Conservation (phyloP, 2,888 invertebrate genomes). For the Melieria omissa region DNA sequence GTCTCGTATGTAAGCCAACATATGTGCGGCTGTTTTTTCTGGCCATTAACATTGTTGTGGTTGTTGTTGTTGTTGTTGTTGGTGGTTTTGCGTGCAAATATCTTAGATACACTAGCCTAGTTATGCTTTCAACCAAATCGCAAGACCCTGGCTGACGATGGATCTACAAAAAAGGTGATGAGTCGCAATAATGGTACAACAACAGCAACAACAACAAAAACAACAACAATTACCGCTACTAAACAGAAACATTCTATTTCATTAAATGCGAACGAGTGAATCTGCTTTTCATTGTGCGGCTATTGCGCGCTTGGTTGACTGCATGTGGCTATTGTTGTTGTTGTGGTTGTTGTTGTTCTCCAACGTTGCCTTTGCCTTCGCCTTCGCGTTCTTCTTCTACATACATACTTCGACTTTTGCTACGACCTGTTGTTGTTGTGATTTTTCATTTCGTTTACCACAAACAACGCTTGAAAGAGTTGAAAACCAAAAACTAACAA, state of each 20-base stretch:
- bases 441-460: not conserved
- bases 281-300: conserved; percentile 7
- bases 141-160: conserved; percentile 58
- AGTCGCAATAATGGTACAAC: conserved; percentile 24
- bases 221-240: not conserved
- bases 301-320: conserved; percentile 22
- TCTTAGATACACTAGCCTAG: conserved; percentile 65
- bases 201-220: conserved; percentile 7
- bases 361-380: not conserved
- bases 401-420: not conserved
- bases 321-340: conserved; percentile 8
- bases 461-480: not conserved
- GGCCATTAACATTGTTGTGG: not conserved
- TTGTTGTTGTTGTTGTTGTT: conserved; percentile 14
- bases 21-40: no score
- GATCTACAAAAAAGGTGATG: conserved; percentile 32
- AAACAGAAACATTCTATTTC: conserved; percentile 27
- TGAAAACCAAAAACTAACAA: not conserved
- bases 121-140: conserved; percentile 62
- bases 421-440: not conserved
- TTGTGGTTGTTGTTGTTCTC: conserved; percentile 6
- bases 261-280: conserved; percentile 19
- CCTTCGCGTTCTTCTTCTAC: not conserved
- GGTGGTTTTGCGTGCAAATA: conserved; percentile 62
- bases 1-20: no score